These are phyloP conservation scores for Agonopterix arenella DNA, from an alignment of 2,888 invertebrate genomes.

Conservation along the genomic window DNA sequence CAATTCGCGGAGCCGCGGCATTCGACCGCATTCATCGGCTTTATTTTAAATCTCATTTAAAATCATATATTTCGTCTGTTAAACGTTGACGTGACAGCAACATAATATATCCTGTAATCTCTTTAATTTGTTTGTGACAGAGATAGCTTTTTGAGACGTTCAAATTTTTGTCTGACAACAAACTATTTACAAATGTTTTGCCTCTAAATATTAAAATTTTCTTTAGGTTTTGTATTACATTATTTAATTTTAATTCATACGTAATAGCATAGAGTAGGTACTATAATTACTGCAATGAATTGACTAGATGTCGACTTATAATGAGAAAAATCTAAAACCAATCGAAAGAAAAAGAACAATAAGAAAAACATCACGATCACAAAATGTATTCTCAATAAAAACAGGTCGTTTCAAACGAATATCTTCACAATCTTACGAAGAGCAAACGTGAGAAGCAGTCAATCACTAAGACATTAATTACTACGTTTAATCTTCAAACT, in stretches of 20 bases:
- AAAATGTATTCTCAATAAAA: background rate
- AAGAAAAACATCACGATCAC: background rate
- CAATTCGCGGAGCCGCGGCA: conserved; percentile 59
- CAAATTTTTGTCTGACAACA: too few species aligned
- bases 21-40: conserved; percentile 55
- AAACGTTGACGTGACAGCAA: conserved; percentile 8
- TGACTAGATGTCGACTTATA: too few species aligned
- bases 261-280: too few species aligned
- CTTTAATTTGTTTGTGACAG: too few species aligned
- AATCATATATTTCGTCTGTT: conserved; percentile 15
- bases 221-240: too few species aligned
- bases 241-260: too few species aligned
- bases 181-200: too few species aligned
- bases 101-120: background rate
- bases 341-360: too few species aligned
- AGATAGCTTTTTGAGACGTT: too few species aligned
- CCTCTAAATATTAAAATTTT: too few species aligned
- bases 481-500: conserved; percentile 53
- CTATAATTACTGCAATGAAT: too few species aligned
- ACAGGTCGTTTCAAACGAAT: conserved; percentile 17
- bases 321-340: too few species aligned
- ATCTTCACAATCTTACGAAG: conserved; percentile 22
- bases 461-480: conserved; percentile 61
- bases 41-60: conserved; percentile 38
- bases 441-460: conserved; percentile 40